Percentiles rank a stretch among this genome's conserved stretches.
Evolutionary conservation across 2,113 vertebrate species (phyloP).

Genomic region (Takifugu bimaculatus): DNA sequence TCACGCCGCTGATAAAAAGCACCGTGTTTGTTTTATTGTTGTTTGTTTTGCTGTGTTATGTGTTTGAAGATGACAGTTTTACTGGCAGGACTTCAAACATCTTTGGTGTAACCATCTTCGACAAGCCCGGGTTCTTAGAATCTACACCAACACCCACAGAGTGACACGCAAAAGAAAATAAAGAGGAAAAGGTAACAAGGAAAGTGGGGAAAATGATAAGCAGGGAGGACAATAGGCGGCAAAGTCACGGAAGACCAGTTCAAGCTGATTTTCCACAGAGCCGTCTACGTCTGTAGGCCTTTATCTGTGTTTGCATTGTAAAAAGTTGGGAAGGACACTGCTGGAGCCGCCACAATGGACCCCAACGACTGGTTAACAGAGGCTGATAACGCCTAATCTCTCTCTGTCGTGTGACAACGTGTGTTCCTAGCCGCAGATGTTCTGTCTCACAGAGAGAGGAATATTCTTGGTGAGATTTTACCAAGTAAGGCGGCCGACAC

Average conservation of each 20-base stretch:
- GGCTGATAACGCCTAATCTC: no score
- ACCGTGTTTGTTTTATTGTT: not conserved
- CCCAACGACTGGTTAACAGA: no score
- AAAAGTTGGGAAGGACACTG: no score
- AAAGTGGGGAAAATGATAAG: not conserved
- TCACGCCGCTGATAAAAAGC: no score
- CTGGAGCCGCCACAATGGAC: no score
- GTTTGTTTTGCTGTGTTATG: conserved; percentile 28
- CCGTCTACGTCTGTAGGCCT: no score
- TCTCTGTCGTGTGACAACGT: no score
- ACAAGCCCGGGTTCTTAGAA: conserved; percentile 41
- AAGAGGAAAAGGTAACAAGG: conserved; percentile 1
- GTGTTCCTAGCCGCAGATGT: no score
- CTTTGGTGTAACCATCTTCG: conserved; percentile 15
- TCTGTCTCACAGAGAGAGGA: no score
- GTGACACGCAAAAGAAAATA: not conserved
- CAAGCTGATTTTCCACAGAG: not conserved
- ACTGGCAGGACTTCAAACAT: conserved; percentile 61
- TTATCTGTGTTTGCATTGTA: no score
- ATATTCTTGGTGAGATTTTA: no score
- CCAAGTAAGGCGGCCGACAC: no score
- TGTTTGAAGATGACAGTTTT: conserved; percentile 44
- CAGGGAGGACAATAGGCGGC: not conserved
- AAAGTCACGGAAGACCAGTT: not conserved
- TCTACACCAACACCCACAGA: not conserved